Conservation (phyloP, 2,888 invertebrate genomes). For the Pardosa pseudoannulata region DNA sequence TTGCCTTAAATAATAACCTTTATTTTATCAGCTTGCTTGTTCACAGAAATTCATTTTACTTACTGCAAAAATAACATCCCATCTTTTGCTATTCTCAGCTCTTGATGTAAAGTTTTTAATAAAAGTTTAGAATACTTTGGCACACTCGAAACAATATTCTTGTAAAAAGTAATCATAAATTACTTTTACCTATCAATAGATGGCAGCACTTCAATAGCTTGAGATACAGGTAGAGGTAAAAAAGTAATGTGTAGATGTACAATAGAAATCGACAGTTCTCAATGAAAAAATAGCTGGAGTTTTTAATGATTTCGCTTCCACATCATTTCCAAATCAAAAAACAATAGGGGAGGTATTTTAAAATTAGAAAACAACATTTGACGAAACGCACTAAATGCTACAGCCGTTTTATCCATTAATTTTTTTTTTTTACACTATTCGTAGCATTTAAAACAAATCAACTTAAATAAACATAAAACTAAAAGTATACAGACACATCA, state of each 20-base stretch:
- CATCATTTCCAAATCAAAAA: constrained; percentile 59
- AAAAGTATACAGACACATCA: no score
- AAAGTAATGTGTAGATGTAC: not conserved
- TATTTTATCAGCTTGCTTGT: constrained; percentile 71
- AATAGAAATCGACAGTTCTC: not conserved
- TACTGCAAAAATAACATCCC: constrained; percentile 68
- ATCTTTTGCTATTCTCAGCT: constrained; percentile 56
- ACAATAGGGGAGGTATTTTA: constrained; percentile 30
- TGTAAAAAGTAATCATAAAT: not conserved
- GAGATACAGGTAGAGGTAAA: not conserved
- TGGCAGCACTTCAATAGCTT: constrained; percentile 38
- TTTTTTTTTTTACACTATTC: not conserved
- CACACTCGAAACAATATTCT: constrained; percentile 38
- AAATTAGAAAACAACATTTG: constrained; percentile 63
- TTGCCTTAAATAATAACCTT: constrained; percentile 70
- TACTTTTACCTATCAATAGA: not conserved
- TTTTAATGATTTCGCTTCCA: constrained; percentile 53
- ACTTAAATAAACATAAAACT: no score
- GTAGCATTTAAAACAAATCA: no score
- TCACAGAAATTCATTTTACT: constrained; percentile 68
- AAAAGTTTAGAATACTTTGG: constrained; percentile 56
- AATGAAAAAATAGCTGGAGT: constrained; percentile 15
- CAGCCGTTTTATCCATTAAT: not conserved
- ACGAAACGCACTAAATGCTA: constrained; percentile 35
- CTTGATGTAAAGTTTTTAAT: constrained; percentile 59